Evolutionary conservation across 37 sponge, comb jelly and placozoan genomes (phyloP).

Genomic region (Aplysina aerophoba): DNA sequence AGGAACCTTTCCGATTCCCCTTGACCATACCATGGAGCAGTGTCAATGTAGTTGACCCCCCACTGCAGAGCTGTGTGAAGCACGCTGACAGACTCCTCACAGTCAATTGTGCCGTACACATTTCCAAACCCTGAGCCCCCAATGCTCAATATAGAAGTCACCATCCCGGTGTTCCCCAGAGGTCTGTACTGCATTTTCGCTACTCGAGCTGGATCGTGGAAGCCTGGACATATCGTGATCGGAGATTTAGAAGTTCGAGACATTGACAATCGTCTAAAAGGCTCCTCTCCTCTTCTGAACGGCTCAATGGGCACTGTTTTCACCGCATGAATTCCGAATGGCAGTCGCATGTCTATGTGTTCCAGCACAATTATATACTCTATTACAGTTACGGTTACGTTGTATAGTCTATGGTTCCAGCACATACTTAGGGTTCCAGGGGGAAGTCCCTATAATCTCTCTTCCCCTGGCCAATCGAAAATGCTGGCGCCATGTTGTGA

Average conservation of each 20-base stretch:
- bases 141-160: slow-evolving; percentile 68
- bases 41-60: slow-evolving; percentile 93
- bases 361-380: no score
- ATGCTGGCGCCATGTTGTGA: no score
- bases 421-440: no score
- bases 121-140: slow-evolving; percentile 90
- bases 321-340: no score
- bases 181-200: slow-evolving; percentile 63
- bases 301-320: no score
- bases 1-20: slow-evolving; percentile 84
- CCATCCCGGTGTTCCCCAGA: slow-evolving; percentile 79
- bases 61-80: slow-evolving; percentile 48
- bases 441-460: no score
- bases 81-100: slow-evolving; percentile 42
- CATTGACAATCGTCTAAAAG: no score
- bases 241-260: not conserved
- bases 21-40: slow-evolving; percentile 93
- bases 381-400: no score
- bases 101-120: slow-evolving; percentile 61
- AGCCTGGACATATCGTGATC: not conserved
- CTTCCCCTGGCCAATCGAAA: no score
- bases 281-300: no score
- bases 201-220: not conserved
- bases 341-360: no score
- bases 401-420: no score